Base-by-base conservation (phyloP, 2,888 invertebrate species). In the Drosophila seclusa region DNA sequence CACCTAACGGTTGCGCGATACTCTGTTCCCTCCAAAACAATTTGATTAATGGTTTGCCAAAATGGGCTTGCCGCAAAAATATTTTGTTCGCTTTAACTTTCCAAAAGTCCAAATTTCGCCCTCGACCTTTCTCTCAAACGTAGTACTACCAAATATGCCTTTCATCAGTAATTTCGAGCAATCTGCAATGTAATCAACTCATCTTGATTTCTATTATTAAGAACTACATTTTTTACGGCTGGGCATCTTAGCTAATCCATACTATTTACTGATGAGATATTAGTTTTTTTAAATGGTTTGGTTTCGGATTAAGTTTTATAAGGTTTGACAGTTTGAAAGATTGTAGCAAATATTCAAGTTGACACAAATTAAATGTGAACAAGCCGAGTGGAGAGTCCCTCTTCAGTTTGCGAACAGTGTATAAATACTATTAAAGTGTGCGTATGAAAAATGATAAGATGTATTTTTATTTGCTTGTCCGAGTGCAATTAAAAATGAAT, bases 401-500 rank as follows among this genome's bases (percentile, higher is more conserved):
- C 2, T 45, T 45, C 16, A 1, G 8, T 16, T 16, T 16, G 16
- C 5, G 16, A 45, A 24, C 45, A 24, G 24, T 24, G 24, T 24
- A 45, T 24, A 16, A 24, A 7, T 21, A 7, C 13, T 13, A 16
- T 8, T 4, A 16, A 16, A 42, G 11, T 6, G 42, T 21, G 42
- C 13, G 0, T 5, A 42, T 42, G 6, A 11, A 6, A 24, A 45
- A 38, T 27, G 11, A n/a, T 38, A 24, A 18, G 24, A 11, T 36
- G 11, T 7, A 36, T 11, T 54, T 36, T 24, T 24, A 24, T 54
- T n/a, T 55, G 54, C 36, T 13, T 27, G 54, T n/a, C 10, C 13
- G 27, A 13, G 18, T 27, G 54, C 54, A 55, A 55, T 55, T 55
- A 55, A 55, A 55, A 38, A n/a, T n/a, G 27, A 38, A 55, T 55